A percentile compares a stretch with the other conserved stretches of the same genome.
Evolutionary conservation across 2,888 invertebrate species (phyloP).

Genomic region (Acanthosoma haemorrhoidale): DNA sequence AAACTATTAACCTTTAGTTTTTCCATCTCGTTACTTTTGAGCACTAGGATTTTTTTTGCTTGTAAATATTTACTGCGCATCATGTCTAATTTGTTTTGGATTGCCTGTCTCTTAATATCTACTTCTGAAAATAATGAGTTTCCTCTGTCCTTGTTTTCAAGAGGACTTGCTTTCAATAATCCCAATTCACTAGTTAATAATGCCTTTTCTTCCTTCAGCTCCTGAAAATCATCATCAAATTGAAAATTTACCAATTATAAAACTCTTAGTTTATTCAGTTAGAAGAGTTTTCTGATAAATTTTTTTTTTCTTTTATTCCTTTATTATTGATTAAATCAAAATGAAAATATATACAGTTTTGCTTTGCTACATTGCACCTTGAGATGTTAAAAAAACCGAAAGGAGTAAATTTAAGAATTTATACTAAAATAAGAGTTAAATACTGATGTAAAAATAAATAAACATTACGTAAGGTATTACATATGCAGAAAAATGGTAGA

Average conservation of each 20-base stretch:
- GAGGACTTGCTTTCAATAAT: constrained; percentile 36
- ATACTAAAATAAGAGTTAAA: too few relatives aligned
- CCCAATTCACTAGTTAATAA: constrained; percentile 40
- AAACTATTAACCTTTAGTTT: constrained; percentile 13
- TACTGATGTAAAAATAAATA: too few relatives aligned
- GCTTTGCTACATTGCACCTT: too few relatives aligned
- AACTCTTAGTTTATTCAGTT: too few relatives aligned
- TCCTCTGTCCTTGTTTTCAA: constrained; percentile 40
- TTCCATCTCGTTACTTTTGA: constrained; percentile 6
- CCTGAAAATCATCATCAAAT: constrained; percentile 34
- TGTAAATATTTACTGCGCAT: constrained; percentile 38
- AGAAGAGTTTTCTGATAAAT: too few relatives aligned
- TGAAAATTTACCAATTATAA: background rate
- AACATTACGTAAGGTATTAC: too few relatives aligned
- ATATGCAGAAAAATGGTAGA: too few relatives aligned
- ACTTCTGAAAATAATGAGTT: constrained; percentile 44
- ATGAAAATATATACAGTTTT: too few relatives aligned
- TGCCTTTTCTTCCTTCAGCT: constrained; percentile 40
- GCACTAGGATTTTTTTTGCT: constrained; percentile 35
- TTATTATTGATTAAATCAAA: too few relatives aligned
- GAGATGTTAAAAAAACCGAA: too few relatives aligned
- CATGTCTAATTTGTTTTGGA: constrained; percentile 37
- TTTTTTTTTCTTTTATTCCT: too few relatives aligned
- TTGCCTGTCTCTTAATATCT: constrained; percentile 42
- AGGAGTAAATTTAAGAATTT: too few relatives aligned